These are phyloP conservation scores for Amblyjoppa fuscipennis DNA, from an alignment of 2,888 invertebrate genomes.

Conservation along the genomic window DNA sequence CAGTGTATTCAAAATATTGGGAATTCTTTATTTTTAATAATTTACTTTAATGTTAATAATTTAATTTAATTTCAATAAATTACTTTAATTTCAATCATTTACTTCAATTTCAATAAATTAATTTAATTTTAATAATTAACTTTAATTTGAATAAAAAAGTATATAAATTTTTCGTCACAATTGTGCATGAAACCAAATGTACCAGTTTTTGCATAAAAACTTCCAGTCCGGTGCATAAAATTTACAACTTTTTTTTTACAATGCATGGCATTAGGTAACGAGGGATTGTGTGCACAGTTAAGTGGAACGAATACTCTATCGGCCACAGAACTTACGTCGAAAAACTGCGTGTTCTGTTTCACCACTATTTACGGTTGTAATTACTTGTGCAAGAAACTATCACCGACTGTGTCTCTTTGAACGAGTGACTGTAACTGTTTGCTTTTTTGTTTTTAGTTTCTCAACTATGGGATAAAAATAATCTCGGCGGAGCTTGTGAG, in stretches of 20 bases:
- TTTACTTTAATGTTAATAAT: too few relatives aligned
- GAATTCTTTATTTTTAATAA: too few relatives aligned
- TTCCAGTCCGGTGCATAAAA: too few relatives aligned
- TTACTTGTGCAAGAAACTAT: conserved; percentile 35
- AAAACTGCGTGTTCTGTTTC: conserved; percentile 44
- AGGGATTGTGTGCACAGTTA: neutral
- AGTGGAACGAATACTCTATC: conserved; percentile 18
- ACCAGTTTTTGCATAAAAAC: too few relatives aligned
- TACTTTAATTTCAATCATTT: too few relatives aligned
- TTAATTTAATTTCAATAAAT: too few relatives aligned
- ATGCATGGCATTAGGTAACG: conserved; percentile 44
- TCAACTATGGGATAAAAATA: conserved; percentile 15
- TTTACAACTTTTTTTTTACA: neutral
- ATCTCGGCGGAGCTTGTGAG: conserved; percentile 40
- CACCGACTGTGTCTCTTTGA: neutral
- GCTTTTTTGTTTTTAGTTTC: conserved; percentile 5
- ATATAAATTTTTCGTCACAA: too few relatives aligned
- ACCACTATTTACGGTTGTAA: conserved; percentile 46
- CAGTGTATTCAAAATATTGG: too few relatives aligned
- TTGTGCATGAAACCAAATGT: too few relatives aligned
- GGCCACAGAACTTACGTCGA: conserved; percentile 42
- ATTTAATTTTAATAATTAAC: too few relatives aligned
- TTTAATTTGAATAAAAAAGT: too few relatives aligned
- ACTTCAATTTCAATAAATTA: too few relatives aligned
- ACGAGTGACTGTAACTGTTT: conserved; percentile 31